Evolutionary conservation across 2,888 invertebrate genomes (phyloP).

Genomic region (Ophioninae sp.): DNA sequence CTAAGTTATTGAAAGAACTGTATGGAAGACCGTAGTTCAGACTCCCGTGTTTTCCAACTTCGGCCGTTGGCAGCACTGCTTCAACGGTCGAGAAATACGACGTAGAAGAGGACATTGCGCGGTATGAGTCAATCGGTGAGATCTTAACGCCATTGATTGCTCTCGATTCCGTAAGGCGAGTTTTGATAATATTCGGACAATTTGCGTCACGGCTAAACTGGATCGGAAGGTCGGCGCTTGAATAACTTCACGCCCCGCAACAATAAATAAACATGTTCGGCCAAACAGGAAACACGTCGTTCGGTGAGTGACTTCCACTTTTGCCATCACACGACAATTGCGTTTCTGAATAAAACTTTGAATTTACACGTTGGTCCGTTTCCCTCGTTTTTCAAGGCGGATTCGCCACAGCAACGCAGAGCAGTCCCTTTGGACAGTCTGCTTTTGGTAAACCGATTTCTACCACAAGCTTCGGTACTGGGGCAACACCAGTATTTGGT

Average conservation of each 20-base stretch:
- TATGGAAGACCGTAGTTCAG: too few relatives aligned
- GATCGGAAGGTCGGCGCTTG: neutral
- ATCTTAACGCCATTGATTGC: constrained; percentile 16
- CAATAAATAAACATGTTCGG: constrained; percentile 73
- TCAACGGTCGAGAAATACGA: neutral
- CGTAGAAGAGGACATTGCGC: neutral
- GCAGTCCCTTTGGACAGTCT: constrained; percentile 82
- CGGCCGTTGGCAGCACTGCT: too few relatives aligned
- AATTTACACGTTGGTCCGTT: constrained; percentile 4
- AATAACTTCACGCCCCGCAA: constrained; percentile 8
- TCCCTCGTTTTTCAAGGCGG: constrained; percentile 76
- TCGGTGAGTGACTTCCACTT: constrained; percentile 75
- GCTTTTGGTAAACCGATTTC: constrained; percentile 84
- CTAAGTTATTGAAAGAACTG: too few relatives aligned
- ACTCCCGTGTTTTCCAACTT: too few relatives aligned
- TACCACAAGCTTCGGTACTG: constrained; percentile 85
- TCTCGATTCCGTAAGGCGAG: neutral
- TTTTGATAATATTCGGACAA: neutral
- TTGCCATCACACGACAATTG: neutral
- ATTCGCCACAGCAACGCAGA: constrained; percentile 82
- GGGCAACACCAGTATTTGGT: constrained; percentile 87
- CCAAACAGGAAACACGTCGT: constrained; percentile 78
- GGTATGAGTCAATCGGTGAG: constrained; percentile 17
- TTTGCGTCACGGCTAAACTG: neutral
- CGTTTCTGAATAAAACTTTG: neutral